phyloP scores from a whole-genome alignment of 1,140 invertebrate species.

The Drosophila sproati region DNA sequence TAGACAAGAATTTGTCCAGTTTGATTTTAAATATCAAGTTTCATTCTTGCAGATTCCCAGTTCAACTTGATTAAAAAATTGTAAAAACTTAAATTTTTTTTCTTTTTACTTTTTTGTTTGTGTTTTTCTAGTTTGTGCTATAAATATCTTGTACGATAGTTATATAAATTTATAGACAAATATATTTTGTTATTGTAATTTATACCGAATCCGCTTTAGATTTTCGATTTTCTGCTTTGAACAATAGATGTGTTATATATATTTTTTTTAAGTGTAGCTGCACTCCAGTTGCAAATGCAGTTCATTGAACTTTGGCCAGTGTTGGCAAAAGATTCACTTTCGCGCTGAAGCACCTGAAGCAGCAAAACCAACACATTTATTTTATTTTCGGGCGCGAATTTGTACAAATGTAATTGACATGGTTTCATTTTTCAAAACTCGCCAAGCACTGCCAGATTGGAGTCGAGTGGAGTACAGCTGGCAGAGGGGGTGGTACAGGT shows the following conservation, averaged over 20 bases:
- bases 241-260: neutral
- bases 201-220: too few relatives aligned
- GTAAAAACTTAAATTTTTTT: too few relatives aligned
- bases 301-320: constrained; percentile 57
- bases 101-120: too few relatives aligned
- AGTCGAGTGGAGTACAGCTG: neutral
- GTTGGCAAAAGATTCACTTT: constrained; percentile 50
- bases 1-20: too few relatives aligned
- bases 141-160: too few relatives aligned
- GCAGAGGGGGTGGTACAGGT: neutral
- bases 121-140: too few relatives aligned
- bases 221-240: too few relatives aligned
- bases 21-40: too few relatives aligned
- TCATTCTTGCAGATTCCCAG: too few relatives aligned
- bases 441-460: constrained; percentile 11
- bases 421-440: constrained; percentile 71
- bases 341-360: constrained; percentile 24
- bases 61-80: too few relatives aligned
- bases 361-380: neutral
- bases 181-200: too few relatives aligned
- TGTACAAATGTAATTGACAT: constrained; percentile 78
- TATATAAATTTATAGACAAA: too few relatives aligned
- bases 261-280: neutral
- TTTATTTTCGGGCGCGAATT: constrained; percentile 65
- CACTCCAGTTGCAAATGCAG: constrained; percentile 8